Evolutionary conservation across 1,140 invertebrate species (phyloP).

Genomic region (Aporrectodea caliginosa): DNA sequence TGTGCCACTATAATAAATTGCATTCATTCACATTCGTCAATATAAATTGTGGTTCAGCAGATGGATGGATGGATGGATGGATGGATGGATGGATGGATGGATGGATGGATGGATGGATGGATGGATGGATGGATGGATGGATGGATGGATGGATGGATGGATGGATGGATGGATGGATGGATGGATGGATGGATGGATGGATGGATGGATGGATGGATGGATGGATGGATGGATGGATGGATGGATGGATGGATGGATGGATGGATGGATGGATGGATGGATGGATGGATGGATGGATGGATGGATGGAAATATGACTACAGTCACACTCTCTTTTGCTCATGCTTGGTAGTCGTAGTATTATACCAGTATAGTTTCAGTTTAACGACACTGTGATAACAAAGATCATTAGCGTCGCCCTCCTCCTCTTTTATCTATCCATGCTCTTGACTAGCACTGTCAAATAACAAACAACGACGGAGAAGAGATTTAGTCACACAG

Average conservation of each 20-base stretch:
- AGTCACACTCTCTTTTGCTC: too few species aligned
- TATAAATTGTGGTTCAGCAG: too few species aligned
- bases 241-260: conserved; percentile 8
- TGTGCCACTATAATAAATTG: too few species aligned
- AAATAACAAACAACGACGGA: too few species aligned
- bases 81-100: conserved; percentile 7
- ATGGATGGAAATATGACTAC: background rate
- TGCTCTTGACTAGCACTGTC: too few species aligned
- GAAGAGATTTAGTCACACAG: too few species aligned
- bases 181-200: conserved; percentile 15
- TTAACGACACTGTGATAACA: too few species aligned
- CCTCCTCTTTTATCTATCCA: too few species aligned
- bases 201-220: background rate
- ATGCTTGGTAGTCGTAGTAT: too few species aligned
- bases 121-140: conserved; percentile 10
- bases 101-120: conserved; percentile 7
- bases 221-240: conserved; percentile 7
- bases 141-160: conserved; percentile 10
- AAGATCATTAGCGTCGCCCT: too few species aligned
- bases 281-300: conserved; percentile 7
- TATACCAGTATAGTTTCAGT: too few species aligned
- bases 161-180: conserved; percentile 16
- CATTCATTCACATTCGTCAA: too few species aligned
- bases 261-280: conserved; percentile 8
- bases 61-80: background rate